Evolutionary conservation across 1,140 invertebrate genomes (phyloP), one percentile per base, ranked within the genome.

Genomic region (Probaryconus sp.): DNA sequence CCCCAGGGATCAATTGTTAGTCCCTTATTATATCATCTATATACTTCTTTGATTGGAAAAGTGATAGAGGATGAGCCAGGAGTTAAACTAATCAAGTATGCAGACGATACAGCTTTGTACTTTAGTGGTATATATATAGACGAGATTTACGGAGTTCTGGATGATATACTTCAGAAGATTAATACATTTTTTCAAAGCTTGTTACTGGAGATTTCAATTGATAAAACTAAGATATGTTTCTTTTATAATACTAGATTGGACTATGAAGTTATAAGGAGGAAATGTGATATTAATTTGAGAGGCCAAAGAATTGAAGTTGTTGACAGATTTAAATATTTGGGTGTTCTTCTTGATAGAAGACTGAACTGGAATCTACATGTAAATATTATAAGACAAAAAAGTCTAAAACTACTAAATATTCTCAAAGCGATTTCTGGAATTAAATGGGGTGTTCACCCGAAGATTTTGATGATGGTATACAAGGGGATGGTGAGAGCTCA

Each of bases 391-490:
- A 60, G 18, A 10, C n/a, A n/a, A 17, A 69, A 56, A 10, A 17
- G 43, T 1, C 4, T 2, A 13, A 64, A 53, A n/a, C 24, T 45
- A 5, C 9, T 68, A 0, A 51, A 53, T 10, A 13, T 76, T 1
- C 1, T 77, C 2, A 67, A 67, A 38, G 16, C 30, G 0, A 3
- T 75, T 18, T 0, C 61, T 0, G 33, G 28, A 1, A 61, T 71
- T 10, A 11, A 30, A 0, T 72, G 61, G 63, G 71, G 63, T 5
- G 28, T 42, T 1, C 50, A 67, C 13, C 68, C 71, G 0, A 21
- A 50, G 0, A 45, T 40, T 2, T 1, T 70, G 9, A 1, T 71
- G 6, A 48, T 30, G 13, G 21, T 79, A 0, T 74, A 74, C n/a
- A 74, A 48, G 17, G 60, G 60, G 0, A 13, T 73, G 0, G 37